Base-by-base conservation (phyloP, 2,113 vertebrate species). In the Lasiurus borealis region DNA sequence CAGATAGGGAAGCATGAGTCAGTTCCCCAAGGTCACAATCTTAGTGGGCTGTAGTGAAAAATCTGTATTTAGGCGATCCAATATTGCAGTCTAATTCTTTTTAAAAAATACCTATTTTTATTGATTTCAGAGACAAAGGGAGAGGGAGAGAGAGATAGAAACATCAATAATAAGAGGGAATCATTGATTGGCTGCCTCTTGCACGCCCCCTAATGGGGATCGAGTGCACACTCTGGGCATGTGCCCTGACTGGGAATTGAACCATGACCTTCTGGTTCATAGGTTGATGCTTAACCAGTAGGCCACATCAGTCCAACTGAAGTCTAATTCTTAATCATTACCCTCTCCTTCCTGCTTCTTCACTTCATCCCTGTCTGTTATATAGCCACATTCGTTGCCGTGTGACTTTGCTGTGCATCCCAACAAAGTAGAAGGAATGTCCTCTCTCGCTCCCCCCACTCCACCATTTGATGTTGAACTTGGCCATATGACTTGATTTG, bases 391-490 rank as follows among this genome's bases (percentile, higher is more conserved):
- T 0, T 1, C 4, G 1, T 46, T 27, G 27, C 44, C 44, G 9
- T 0, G 19, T 12, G 25, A 40, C 40, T 66, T 52, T 29, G 25
- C 27, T 31, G 4, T 3, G 12, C 5, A 16, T 34, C 36, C 59
- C n/a, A 23, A 0, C 3, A 29, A 31, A 14, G 52, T 15, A 75
- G 9, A 48, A 36, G 75, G 31, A 36, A 21, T 4, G 0, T 9
- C 34, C 8, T 15, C 2, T 6, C 9, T 0, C 2, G 1, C 54
- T 23, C 54, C 18, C 18, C 5, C 3, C 0, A 19, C 29, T 16
- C 14, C 1, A 3, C 11, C 5, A 8, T 52, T 68, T n/a, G 44
- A 75, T 36, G 4, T 52, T 44, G 25, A 52, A 59, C 72, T 90
- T 82, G n/a, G 40, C 25, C 19, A 14, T 27, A 1, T 0, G 1